Base-by-base conservation (phyloP, 1,140 invertebrate genomes). In the Drosophila takahashii region DNA sequence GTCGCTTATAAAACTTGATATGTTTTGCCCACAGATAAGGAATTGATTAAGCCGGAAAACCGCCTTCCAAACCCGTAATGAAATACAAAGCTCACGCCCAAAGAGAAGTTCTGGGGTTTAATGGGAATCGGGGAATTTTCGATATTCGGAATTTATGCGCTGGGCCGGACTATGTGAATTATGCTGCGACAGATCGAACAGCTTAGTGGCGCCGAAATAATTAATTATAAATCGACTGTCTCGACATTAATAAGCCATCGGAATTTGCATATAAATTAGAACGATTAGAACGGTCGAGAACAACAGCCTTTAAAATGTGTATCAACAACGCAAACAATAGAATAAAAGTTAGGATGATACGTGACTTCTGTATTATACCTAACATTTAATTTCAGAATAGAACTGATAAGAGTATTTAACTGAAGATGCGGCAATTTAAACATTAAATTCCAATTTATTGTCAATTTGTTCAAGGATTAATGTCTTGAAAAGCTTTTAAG, bases 241-340 rank as follows among this genome's bases (percentile, higher is more conserved):
- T 47, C 81, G 81, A 54, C 75, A 56, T 77, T 80, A 85, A 85
- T 86, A 86, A 78, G 64, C 54, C 67, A 86, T 67, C 42, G 26
- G 58, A 59, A 89, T 89, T 89, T 89, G 80, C 85, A 89, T 89
- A 80, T 90, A 90, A 80, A 90, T 89, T 84, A 84, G 84, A 89
- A 65, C 85, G 77, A 71, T 80, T 84, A 78, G 85, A 89, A 72
- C 80, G 77, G 42, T 56, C 80, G 69, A 71, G 61, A 78, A 62
- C 51, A 70, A 70, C 64, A 70, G 41, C n/a, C 50, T 13, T 15
- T 54, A 54, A 44, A 69, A 60, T 60, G 64, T 66, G 56, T 41
- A 66, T 60, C 57, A 59, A 67, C 39, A 44, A 73, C 53, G 29
- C 45, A 22, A 22, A 61, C 42, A 54, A 47, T 32, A 64, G 22